Evolutionary conservation across 2,888 invertebrate genomes (phyloP), one percentile per base, ranked within the genome.

Genomic region (Icerya purchasi): DNA sequence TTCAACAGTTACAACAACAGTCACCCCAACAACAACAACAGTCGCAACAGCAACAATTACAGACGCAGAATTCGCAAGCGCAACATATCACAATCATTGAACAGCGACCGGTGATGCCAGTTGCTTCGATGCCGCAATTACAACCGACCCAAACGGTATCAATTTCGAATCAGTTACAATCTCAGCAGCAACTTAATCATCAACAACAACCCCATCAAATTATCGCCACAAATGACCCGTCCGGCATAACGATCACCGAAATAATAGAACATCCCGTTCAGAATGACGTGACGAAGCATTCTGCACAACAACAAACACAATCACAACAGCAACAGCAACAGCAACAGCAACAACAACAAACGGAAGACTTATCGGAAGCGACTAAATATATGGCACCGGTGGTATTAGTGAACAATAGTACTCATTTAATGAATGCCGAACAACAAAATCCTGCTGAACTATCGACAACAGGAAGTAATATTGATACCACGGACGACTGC

Each of bases 251-350:
- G n/a, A n/a, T n/a, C n/a, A n/a, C n/a, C n/a, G n/a, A n/a, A n/a
- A n/a, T n/a, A n/a, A n/a, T n/a, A n/a, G n/a, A n/a, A n/a, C n/a
- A n/a, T n/a, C n/a, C n/a, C n/a, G n/a, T n/a, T n/a, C n/a, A n/a
- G n/a, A n/a, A n/a, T n/a, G n/a, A n/a, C n/a, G n/a, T n/a, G n/a
- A n/a, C n/a, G n/a, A n/a, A n/a, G 56, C 63, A 10, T 50, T 61
- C 50, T 52, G 67, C 66, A 60, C 65, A 64, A 10, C 67, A 69
- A 52, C 68, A 69, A 62, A 71, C 70, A 62, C 66, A 66, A 21
- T 67, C 68, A 54, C 70, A 69, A 59, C 66, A 66, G 55, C 69
- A 68, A 60, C 72, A 71, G 64, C 73, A 67, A 64, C 61, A 62
- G 50, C 66, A 66, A 70, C 67, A 66, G 59, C 61, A 8, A 49